Conservation (phyloP, 2,113 vertebrate species). For the Trichechus manatus region DNA sequence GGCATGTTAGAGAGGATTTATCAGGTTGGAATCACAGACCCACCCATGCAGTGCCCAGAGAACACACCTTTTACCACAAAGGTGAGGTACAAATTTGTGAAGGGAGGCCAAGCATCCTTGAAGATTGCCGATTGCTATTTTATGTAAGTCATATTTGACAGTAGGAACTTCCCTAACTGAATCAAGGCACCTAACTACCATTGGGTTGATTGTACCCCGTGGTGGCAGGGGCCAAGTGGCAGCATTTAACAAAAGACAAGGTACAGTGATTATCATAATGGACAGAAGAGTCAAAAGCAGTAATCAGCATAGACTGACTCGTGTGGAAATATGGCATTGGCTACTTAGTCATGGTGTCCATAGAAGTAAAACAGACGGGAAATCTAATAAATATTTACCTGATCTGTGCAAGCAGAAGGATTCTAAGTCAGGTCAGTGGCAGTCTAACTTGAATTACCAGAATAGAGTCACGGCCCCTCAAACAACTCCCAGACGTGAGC, state of each 20-base stretch:
- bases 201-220: background rate
- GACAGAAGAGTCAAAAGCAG: background rate
- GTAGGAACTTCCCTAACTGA: background rate
- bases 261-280: background rate
- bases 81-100: background rate
- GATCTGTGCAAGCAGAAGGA: background rate
- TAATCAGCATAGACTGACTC: background rate
- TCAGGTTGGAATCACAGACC: no score
- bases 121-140: background rate
- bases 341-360: background rate
- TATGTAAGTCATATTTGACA: background rate
- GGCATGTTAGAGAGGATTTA: no score
- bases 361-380: background rate
- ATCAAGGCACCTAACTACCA: background rate
- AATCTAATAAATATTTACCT: background rate
- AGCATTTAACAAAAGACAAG: background rate
- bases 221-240: background rate
- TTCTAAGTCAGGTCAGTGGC: background rate
- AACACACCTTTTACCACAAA: no score
- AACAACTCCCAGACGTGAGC: background rate
- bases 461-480: background rate
- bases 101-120: background rate
- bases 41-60: no score
- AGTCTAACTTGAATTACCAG: background rate
- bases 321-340: background rate